Conservation (phyloP, 2,888 invertebrate genomes). For the Tridacna crocea region DNA sequence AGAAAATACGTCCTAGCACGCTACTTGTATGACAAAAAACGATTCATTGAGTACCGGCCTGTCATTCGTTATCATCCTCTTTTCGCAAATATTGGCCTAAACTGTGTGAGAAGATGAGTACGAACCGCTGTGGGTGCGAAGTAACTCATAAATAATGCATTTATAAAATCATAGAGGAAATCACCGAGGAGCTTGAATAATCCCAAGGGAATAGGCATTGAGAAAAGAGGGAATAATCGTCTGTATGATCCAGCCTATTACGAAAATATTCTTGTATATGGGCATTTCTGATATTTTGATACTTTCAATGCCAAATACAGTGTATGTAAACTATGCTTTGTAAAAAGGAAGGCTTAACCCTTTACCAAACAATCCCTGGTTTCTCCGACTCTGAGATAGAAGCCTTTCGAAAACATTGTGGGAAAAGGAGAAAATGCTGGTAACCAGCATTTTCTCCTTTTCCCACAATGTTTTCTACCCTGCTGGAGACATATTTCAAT, state of each 20-base stretch:
- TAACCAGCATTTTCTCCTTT: no score
- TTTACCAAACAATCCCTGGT: no score
- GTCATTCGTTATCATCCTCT: slow-evolving; percentile 49
- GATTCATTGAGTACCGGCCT: slow-evolving; percentile 40
- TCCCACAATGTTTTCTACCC: no score
- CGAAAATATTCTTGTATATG: neutral
- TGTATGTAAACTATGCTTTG: no score
- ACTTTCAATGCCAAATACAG: no score
- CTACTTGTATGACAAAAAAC: slow-evolving; percentile 23
- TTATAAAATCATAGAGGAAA: slow-evolving; percentile 37
- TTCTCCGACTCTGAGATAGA: no score
- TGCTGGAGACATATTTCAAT: no score
- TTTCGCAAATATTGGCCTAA: slow-evolving; percentile 45
- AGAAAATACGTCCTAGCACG: slow-evolving; percentile 20
- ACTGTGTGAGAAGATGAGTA: slow-evolving; percentile 32
- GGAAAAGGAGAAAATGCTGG: no score
- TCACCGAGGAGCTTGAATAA: slow-evolving; percentile 17
- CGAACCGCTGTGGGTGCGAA: slow-evolving; percentile 40
- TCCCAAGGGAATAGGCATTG: neutral
- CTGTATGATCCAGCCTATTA: neutral
- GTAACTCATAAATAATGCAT: slow-evolving; percentile 50
- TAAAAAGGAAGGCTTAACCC: no score
- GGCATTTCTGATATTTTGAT: no score
- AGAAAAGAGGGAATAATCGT: neutral
- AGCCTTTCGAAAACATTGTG: no score